phyloP scores from a whole-genome alignment of 2,888 invertebrate species.

The Andrena bicolor region DNA sequence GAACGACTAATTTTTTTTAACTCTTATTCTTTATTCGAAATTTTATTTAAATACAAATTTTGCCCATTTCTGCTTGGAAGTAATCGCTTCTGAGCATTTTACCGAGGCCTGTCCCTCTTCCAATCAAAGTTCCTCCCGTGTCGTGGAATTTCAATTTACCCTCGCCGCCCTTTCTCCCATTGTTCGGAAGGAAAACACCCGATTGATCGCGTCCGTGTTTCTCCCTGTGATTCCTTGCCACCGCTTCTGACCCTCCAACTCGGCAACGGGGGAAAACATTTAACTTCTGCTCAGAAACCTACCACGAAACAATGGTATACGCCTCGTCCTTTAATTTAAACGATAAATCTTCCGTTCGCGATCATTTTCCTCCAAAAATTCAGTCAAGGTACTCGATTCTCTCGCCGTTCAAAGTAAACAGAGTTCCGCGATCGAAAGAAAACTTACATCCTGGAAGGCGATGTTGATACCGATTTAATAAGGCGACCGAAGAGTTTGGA shows the following conservation, averaged over 20 bases:
- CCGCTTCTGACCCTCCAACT: slow-evolving; percentile 21
- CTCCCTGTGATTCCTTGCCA: slow-evolving; percentile 53
- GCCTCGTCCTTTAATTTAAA: not conserved
- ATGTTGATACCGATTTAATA: slow-evolving; percentile 11
- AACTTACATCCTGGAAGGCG: not conserved
- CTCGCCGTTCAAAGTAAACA: not conserved
- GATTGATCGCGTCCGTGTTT: slow-evolving; percentile 49
- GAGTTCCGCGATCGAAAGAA: no score
- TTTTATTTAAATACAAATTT: no score
- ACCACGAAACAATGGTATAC: not conserved
- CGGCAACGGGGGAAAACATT: slow-evolving; percentile 9
- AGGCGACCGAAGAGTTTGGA: slow-evolving; percentile 48
- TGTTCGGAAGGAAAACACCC: slow-evolving; percentile 58
- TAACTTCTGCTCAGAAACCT: slow-evolving; percentile 32
- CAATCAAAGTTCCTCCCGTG: slow-evolving; percentile 65
- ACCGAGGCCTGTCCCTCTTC: slow-evolving; percentile 35
- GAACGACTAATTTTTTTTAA: no score
- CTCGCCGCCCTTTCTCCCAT: slow-evolving; percentile 39
- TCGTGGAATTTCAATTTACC: slow-evolving; percentile 67
- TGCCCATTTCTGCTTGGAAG: no score
- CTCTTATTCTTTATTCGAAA: no score
- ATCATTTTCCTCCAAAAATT: not conserved
- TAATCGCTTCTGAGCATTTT: not conserved
- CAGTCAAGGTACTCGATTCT: not conserved
- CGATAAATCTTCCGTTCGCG: not conserved